Base-by-base conservation (phyloP, 2,113 vertebrate species). In the Crotophaga sulcirostris region DNA sequence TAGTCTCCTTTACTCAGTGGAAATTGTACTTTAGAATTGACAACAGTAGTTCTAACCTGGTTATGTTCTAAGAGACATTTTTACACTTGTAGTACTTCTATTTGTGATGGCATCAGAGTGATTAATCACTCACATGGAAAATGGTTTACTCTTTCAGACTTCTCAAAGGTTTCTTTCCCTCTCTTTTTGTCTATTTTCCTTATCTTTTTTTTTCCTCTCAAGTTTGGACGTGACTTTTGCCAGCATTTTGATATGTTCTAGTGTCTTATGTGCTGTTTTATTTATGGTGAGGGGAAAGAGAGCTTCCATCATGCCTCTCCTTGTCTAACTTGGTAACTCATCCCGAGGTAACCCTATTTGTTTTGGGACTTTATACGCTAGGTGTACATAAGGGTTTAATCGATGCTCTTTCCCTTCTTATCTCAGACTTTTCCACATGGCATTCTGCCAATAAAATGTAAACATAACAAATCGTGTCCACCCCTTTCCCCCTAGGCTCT, bases 141-240 rank as follows among this genome's bases (percentile, higher is more conserved):
- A 73, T 42, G 11, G 3, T 77, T 73, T 76, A 55, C 10, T 94
- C 38, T 11, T 74, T 76, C 56, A 82, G 54, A 19, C 19, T 58
- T 77, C 16, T 25, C 16, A 34, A 3, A n/a, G 47, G 13, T 68
- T 60, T 15, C 42, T 21, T 23, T 44, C 20, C 5, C 4, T 8
- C 10, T 21, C 2, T 16, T 4, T 9, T 3, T 7, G 21, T 49
- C 3, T 54, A 24, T 29, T 20, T 44, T 9, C 12, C 11, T 33
- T 31, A 16, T 6, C 15, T 18, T 6, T 9, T 40, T 4, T 2
- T 5, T 26, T 7, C 7, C 6, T 9, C 11, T 4, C 16, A 44
- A 17, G 11, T 69, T 72, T 87, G 19, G 11, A 15, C 29, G 51
- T 69, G 23, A 26, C 1, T 79, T 96, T 94, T 93, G 24, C 9